Percentiles rank a stretch among this genome's conserved stretches.
phyloP scores from a whole-genome alignment of 1,140 invertebrate genomes.

The Drosophila biarmipes region DNA sequence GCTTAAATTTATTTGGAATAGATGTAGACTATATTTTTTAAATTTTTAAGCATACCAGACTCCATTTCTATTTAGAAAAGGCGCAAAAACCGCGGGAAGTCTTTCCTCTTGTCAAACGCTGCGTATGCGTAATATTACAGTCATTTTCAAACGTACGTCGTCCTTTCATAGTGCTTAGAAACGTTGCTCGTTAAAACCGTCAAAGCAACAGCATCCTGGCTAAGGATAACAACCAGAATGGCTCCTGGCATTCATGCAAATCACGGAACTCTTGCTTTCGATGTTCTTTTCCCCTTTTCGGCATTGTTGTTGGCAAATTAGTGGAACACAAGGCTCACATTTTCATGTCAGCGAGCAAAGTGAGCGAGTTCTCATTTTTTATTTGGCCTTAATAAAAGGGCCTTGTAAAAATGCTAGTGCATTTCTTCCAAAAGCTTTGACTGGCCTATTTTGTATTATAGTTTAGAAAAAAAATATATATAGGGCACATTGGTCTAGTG shows the following conservation, averaged over 20 bases:
- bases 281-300: slow-evolving; percentile 15
- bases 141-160: slow-evolving; percentile 24
- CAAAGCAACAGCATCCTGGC: slow-evolving; percentile 40
- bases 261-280: slow-evolving; percentile 18
- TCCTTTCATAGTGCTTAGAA: slow-evolving; percentile 27
- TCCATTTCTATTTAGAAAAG: background rate
- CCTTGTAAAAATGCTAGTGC: background rate
- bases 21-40: background rate
- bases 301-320: slow-evolving; percentile 63
- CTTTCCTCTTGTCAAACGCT: slow-evolving; percentile 11
- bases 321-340: slow-evolving; percentile 59
- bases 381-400: slow-evolving; percentile 1
- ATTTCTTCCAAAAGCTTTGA: background rate
- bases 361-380: slow-evolving; percentile 22
- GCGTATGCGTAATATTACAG: slow-evolving; percentile 65
- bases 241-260: slow-evolving; percentile 50
- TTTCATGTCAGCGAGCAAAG: slow-evolving; percentile 61
- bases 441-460: background rate
- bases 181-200: slow-evolving; percentile 60
- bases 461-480: too few relatives aligned
- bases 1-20: background rate
- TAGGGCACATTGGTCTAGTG: too few relatives aligned
- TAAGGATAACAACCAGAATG: slow-evolving; percentile 36
- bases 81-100: background rate
- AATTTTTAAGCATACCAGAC: background rate